Conservation (phyloP, 2,888 invertebrate species). For the Amiota mariae region DNA sequence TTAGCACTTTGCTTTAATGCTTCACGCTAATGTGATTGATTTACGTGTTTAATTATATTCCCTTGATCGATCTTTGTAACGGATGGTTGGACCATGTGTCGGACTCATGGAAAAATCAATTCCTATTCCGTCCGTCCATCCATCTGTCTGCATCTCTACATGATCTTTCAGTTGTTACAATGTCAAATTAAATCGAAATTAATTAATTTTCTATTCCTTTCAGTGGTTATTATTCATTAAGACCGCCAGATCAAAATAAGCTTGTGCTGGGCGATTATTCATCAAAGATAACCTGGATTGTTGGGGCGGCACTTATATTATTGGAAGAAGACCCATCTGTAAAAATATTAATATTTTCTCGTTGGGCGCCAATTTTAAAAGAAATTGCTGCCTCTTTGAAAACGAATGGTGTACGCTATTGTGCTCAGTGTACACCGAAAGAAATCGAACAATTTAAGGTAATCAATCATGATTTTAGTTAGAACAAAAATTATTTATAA, state of each 20-base stretch:
- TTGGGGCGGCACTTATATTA: constrained; percentile 77
- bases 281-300: constrained; percentile 80
- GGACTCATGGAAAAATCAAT: too few species aligned
- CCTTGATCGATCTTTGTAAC: too few species aligned
- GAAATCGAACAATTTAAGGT: constrained; percentile 76
- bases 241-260: constrained; percentile 20
- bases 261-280: constrained; percentile 77
- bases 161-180: too few species aligned
- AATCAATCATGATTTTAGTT: background rate
- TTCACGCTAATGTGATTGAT: too few species aligned
- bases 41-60: too few species aligned
- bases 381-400: constrained; percentile 61
- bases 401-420: constrained; percentile 61
- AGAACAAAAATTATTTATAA: too few species aligned
- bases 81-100: too few species aligned
- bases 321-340: constrained; percentile 52
- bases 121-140: too few species aligned
- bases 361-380: constrained; percentile 73
- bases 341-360: constrained; percentile 84
- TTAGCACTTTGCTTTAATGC: too few species aligned
- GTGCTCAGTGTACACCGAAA: constrained; percentile 66
- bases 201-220: background rate
- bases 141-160: too few species aligned
- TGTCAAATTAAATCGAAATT: background rate
- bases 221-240: constrained; percentile 64